These are phyloP conservation scores for Chloebia gouldiae DNA, from an alignment of 2,113 vertebrate species.

Conservation along the genomic window DNA sequence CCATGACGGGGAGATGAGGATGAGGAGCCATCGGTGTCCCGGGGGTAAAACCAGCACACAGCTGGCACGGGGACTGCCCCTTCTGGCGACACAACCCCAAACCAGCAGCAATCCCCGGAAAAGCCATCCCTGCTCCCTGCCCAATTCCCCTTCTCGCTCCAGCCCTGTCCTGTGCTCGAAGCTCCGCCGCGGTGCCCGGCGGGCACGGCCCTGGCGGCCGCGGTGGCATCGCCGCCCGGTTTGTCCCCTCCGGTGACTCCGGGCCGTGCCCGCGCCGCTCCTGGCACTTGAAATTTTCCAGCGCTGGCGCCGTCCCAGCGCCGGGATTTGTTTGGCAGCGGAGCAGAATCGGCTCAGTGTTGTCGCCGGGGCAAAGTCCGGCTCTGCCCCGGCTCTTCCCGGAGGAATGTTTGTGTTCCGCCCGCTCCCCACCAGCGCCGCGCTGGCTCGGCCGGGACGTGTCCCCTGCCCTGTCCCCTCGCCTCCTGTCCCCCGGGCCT, in stretches of 20 bases:
- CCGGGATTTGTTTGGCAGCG: neutral
- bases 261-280: neutral
- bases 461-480: no score
- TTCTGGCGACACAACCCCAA: neutral
- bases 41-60: neutral
- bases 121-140: neutral
- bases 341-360: neutral
- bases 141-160: neutral
- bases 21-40: fast-evolving
- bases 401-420: neutral
- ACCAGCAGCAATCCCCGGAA: neutral
- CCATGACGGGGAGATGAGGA: fast-evolving
- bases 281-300: neutral
- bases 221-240: neutral
- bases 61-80: neutral
- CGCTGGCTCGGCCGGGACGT: neutral
- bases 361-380: neutral
- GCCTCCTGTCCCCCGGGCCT: neutral
- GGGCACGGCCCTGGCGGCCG: neutral
- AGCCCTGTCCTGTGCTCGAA: fast-evolving
- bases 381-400: neutral
- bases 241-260: neutral
- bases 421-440: neutral
- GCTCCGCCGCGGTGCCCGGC: neutral
- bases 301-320: neutral